These are phyloP conservation scores for Merluccius polli DNA, from an alignment of 2,797 vertebrate genomes.

Conservation along the genomic window DNA sequence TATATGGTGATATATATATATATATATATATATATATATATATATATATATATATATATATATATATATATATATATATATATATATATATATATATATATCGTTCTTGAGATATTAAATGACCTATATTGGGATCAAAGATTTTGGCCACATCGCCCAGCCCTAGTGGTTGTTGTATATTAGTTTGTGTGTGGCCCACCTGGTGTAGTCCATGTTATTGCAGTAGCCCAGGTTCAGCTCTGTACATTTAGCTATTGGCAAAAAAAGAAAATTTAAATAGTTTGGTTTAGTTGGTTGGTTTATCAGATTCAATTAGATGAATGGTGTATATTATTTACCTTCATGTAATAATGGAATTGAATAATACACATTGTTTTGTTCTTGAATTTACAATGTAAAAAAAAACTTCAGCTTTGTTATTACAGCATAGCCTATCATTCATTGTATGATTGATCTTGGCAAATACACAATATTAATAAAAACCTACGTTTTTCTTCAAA, in stretches of 20 bases:
- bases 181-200: slow-evolving; percentile 45
- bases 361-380: neutral
- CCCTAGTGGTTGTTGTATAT: neutral
- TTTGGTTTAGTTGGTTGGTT: neutral
- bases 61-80: too few species aligned
- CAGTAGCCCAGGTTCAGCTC: slow-evolving; percentile 84
- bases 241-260: slow-evolving; percentile 72
- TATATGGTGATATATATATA: too few species aligned
- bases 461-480: neutral
- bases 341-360: neutral
- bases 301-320: neutral
- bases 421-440: neutral
- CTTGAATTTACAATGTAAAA: neutral
- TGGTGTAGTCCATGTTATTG: slow-evolving; percentile 77
- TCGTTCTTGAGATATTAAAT: too few species aligned
- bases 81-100: too few species aligned
- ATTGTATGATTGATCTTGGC: neutral
- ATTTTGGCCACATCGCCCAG: too few species aligned
- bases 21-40: too few species aligned
- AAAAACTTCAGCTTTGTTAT: neutral
- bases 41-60: too few species aligned
- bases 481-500: slow-evolving; percentile 72
- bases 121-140: too few species aligned
- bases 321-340: neutral
- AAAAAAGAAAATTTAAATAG: neutral